Base-by-base conservation (phyloP, 2,113 vertebrate species). In the Tapirus terrestris region DNA sequence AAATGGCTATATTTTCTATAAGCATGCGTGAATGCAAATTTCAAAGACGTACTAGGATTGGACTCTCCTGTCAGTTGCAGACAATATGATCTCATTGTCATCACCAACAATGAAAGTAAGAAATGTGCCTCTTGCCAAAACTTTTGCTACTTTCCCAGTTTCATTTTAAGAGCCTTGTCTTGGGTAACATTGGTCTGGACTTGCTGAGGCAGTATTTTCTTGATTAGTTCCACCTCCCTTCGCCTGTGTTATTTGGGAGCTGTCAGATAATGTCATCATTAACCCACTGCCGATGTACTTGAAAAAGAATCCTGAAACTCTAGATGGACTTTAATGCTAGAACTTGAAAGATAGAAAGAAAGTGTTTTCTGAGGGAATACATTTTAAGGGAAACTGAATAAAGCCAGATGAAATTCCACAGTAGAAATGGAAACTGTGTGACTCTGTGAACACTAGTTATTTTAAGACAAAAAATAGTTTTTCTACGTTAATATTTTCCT, bases 1-100 rank as follows among this genome's bases (percentile, higher is more conserved):
- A 97, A 98, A 82, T 91, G 45, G 20, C 93, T 96, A 0, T 92
- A 5, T 98, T 98, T 98, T 96, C 83, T 97, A 39, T 98, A 89
- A 96, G 67, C 51, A 21, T 65, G 27, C 85, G 31, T 73, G 80
- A 97, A 88, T 72, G 90, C 86, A 93, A 39, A 96, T 96, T 87
- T 96, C 75, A 96, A 0, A 98, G 43, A 43, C 87, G 18, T 53
- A 16, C 90, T 92, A 65, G 88, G 97, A 96, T 94, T 91, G 91
- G 96, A 86, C 95, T 96, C 91, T 96, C 88, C 45, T 96, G 58
- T 90, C 5, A 20, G 79, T 63, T 94, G 33, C 92, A 79, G 67
- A 65, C 58, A 93, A 10, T 48, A 27, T 82, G 82, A 31, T 91
- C 58, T 48, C 95, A 14, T 63, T 82, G 95, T 98, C 91, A 72